These are phyloP conservation scores for Trididemnum miniatum DNA, from an alignment of 23 tunicate species.

Conservation along the genomic window DNA sequence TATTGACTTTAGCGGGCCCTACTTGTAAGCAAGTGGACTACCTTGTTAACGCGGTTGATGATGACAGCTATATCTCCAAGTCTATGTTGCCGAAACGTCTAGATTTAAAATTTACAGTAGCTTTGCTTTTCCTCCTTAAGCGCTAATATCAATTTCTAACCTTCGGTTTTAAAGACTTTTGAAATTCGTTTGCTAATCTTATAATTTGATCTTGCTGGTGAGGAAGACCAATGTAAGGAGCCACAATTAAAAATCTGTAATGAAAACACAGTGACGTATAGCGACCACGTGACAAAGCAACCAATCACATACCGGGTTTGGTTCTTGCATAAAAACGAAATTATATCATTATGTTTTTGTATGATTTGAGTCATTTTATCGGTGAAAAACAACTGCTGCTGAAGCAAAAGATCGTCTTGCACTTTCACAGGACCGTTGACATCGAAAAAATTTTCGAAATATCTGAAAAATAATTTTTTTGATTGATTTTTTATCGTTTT, in stretches of 20 bases:
- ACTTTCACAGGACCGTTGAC: conserved; percentile 38
- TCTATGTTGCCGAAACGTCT: too few relatives aligned
- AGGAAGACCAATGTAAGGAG: conserved; percentile 37
- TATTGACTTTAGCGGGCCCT: too few relatives aligned
- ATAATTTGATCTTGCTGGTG: conserved; percentile 4
- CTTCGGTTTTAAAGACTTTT: neutral
- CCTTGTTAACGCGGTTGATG: too few relatives aligned
- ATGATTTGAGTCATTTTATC: conserved; percentile 23
- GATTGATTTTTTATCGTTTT: neutral
- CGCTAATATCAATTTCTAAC: too few relatives aligned
- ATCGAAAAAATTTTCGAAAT: conserved; percentile 37
- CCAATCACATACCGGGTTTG: conserved; percentile 28
- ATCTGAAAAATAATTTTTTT: conserved; percentile 23
- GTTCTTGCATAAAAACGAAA: conserved; percentile 31
- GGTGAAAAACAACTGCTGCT: conserved; percentile 14
- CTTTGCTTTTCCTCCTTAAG: too few relatives aligned
- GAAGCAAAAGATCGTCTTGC: conserved; percentile 13
- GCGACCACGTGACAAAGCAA: too few relatives aligned
- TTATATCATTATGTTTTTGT: conserved; percentile 21
- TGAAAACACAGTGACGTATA: neutral
- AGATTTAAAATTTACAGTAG: too few relatives aligned
- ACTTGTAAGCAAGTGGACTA: too few relatives aligned
- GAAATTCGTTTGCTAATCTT: neutral
- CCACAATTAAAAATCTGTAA: conserved; percentile 37
- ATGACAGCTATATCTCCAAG: too few relatives aligned